Conservation (phyloP, 2,888 invertebrate species). For the Steinernema hermaphroditum region DNA sequence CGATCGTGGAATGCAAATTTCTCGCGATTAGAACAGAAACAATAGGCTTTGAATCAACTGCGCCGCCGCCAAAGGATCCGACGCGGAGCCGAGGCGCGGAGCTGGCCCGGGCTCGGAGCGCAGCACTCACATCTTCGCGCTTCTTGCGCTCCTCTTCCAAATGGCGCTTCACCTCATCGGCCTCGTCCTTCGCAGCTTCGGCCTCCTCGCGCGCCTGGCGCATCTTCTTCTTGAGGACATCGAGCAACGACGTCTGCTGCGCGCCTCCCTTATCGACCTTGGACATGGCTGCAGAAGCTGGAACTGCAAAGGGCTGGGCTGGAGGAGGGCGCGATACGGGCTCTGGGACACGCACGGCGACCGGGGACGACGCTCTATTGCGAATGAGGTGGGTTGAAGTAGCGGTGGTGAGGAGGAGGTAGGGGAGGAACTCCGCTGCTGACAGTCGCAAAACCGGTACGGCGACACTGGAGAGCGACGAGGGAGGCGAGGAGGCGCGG, state of each 20-base stretch:
- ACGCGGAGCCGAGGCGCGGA: neutral
- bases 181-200: slow-evolving; percentile 96
- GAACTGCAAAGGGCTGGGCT: neutral
- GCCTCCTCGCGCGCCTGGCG: slow-evolving; percentile 97
- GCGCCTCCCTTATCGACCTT: slow-evolving; percentile 65
- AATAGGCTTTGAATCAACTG: neutral
- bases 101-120: neutral
- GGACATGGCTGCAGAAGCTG: slow-evolving; percentile 54
- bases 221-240: slow-evolving; percentile 99
- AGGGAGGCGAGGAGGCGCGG: slow-evolving; percentile 27
- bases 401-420: neutral
- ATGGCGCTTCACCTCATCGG: slow-evolving; percentile 91
- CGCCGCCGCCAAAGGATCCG: neutral
- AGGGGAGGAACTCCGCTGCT: slow-evolving; percentile 18
- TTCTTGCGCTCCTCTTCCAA: slow-evolving; percentile 92
- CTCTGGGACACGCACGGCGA: neutral
- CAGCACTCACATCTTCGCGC: slow-evolving; percentile 89
- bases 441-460: slow-evolving; percentile 31
- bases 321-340: neutral
- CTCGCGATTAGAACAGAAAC: slow-evolving; percentile 15
- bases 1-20: neutral
- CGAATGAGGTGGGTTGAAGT: slow-evolving; percentile 15
- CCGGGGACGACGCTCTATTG: neutral
- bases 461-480: slow-evolving; percentile 26
- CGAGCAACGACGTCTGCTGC: slow-evolving; percentile 75